Percentiles rank a stretch among this genome's conserved stretches.
phyloP scores from a whole-genome alignment of 2,113 vertebrate genomes.

The Choloepus hoffmanni region DNA sequence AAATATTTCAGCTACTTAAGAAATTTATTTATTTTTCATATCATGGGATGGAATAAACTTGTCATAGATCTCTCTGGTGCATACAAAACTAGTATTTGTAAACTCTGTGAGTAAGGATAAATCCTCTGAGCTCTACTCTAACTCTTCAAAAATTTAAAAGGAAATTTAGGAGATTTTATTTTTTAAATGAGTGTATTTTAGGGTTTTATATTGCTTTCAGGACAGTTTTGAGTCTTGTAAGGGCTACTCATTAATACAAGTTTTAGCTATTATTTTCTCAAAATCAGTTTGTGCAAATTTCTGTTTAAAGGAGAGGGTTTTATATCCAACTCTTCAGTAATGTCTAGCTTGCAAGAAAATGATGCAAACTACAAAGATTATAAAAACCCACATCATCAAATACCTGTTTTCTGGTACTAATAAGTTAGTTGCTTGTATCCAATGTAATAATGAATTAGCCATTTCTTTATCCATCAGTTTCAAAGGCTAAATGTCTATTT shows the following conservation, averaged over 20 bases:
- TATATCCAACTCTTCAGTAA: conserved; percentile 19
- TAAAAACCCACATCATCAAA: not conserved
- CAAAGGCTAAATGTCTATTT: not conserved
- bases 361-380: not conserved
- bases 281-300: conserved; percentile 14
- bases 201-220: not conserved
- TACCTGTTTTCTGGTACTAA: conserved; percentile 19
- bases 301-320: not conserved
- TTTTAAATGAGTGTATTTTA: not conserved
- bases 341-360: conserved; percentile 17
- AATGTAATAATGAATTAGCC: conserved; percentile 18
- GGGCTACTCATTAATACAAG: not conserved
- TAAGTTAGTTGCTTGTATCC: not conserved
- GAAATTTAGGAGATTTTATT: not conserved
- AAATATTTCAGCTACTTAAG: not conserved
- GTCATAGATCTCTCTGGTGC: not conserved
- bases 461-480: conserved; percentile 19
- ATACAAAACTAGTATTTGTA: not conserved
- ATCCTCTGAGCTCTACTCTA: not conserved
- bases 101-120: not conserved
- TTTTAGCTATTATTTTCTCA: not conserved
- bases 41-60: conserved; percentile 14
- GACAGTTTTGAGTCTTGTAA: conserved; percentile 53
- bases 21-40: conserved; percentile 18
- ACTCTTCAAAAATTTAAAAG: conserved; percentile 30